Evolutionary conservation across 2,113 vertebrate genomes (phyloP).

Genomic region (Rhabdomys dilectus): DNA sequence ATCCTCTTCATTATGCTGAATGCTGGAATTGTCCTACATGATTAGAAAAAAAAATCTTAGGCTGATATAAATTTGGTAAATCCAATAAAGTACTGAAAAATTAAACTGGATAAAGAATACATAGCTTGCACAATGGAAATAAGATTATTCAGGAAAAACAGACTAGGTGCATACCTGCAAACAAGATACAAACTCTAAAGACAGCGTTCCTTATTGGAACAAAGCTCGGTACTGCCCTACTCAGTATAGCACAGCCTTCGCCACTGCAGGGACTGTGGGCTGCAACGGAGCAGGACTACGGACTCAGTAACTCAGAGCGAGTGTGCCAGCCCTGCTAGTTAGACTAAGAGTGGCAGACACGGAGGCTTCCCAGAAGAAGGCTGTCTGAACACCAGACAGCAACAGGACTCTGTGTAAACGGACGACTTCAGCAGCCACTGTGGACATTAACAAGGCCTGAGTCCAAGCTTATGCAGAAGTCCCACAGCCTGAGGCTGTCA

Average conservation of each 20-base stretch:
- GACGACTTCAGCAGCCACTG: background rate
- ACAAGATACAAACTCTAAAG: background rate
- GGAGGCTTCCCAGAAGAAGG: background rate
- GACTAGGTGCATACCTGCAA: background rate
- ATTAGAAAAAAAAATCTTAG: background rate
- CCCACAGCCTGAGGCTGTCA: background rate
- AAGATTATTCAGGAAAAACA: background rate
- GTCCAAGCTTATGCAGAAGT: background rate
- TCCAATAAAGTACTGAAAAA: background rate
- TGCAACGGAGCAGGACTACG: background rate
- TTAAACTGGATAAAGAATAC: background rate
- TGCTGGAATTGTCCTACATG: background rate
- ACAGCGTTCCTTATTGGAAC: background rate
- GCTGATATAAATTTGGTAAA: slow-evolving; percentile 9
- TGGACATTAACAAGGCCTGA: background rate
- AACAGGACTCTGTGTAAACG: background rate
- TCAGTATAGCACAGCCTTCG: background rate
- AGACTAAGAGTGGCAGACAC: no score
- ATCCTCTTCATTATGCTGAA: background rate
- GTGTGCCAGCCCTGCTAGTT: no score
- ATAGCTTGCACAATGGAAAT: background rate
- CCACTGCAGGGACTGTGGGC: background rate
- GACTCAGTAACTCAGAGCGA: background rate
- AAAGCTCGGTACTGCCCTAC: background rate
- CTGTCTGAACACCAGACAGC: background rate